Evolutionary conservation across 2,113 vertebrate genomes (phyloP), one percentile per base, ranked within the genome.

Genomic region (Hyla sarda): DNA sequence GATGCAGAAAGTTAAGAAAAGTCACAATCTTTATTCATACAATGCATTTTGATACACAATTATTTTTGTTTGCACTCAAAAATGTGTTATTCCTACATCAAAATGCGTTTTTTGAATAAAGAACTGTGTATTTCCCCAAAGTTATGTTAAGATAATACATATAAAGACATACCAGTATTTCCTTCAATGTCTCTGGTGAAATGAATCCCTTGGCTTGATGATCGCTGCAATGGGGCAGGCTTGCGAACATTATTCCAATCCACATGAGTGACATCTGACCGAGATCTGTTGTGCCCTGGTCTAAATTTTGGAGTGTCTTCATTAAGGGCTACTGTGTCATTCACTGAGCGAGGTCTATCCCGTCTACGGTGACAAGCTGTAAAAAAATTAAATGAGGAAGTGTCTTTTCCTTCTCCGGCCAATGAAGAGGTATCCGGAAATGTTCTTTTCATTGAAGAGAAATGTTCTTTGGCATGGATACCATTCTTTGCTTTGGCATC

Each of bases 271-370:
- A 94, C 81, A 30, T 99, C 98, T 0, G 98, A 99, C 71, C 95
- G 95, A 1, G 98, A 98, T 10, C 97, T 94, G 89, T 93, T 95
- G 90, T 99, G 97, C 13, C 97, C 97, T 48, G 95, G 96, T 90
- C 97, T 97, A 89, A 98, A 98, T 3, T 91, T 86, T 19, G 28
- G 93, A 88, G 82, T 82, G 45, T 97, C 96, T 83, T 98, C 97
- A 80, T 82, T 89, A 17, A 96, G 95, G 23, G 92, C 93, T 3
- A 96, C 88, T 88, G 98, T 92, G 91, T 99, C 98, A 0, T 99
- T 99, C 88, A 98, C 96, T 0, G 98, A 99, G 14, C 96, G 96
- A 0, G 97, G 96, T 30, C 97, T 92, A 88, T 96, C 96, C 84
- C 94, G 96, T 89, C 96, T 96, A 84, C 96, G 94, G 30, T 96